Evolutionary conservation across 2,797 vertebrate genomes (phyloP).

Genomic region (Knipowitschia caucasica): DNA sequence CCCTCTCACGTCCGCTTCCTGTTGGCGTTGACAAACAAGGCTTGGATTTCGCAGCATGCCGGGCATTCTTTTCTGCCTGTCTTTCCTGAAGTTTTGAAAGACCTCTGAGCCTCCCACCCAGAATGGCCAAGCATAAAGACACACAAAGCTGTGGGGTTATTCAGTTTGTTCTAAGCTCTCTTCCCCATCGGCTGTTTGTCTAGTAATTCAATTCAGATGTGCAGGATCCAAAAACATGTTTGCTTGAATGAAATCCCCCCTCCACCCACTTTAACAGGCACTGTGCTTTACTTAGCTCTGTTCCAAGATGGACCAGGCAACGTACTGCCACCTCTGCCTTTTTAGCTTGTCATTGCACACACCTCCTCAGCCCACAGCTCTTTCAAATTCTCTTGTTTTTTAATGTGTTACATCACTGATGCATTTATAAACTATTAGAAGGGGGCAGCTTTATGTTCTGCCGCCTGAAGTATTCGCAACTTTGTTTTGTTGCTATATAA

Average conservation of each 20-base stretch:
- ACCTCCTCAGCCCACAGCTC: conserved; percentile 59
- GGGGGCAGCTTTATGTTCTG: neutral
- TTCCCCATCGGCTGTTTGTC: conserved; percentile 80
- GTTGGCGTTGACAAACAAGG: conserved; percentile 79
- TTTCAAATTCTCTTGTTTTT: conserved; percentile 43
- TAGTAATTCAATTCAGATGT: conserved; percentile 83
- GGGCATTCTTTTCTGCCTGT: conserved; percentile 75
- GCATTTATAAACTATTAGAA: neutral
- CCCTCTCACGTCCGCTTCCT: conserved; percentile 79
- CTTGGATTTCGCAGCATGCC: conserved; percentile 78
- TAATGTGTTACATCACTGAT: conserved; percentile 18
- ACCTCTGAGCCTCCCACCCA: conserved; percentile 75
- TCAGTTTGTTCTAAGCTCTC: conserved; percentile 78
- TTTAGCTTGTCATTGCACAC: conserved; percentile 63
- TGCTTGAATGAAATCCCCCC: conserved; percentile 79
- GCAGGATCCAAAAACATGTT: conserved; percentile 81
- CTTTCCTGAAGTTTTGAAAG: conserved; percentile 75
- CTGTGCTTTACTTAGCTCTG: conserved; percentile 76
- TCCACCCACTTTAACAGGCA: conserved; percentile 74
- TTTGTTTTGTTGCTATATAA: neutral
- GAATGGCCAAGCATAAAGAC: conserved; percentile 69
- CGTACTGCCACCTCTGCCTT: conserved; percentile 72
- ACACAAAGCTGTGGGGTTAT: conserved; percentile 74
- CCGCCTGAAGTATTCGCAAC: neutral
- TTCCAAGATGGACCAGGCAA: conserved; percentile 72